Evolutionary conservation across 2,113 vertebrate genomes (phyloP), one percentile per base, ranked within the genome.

Genomic region (Pterophyllum scalare): DNA sequence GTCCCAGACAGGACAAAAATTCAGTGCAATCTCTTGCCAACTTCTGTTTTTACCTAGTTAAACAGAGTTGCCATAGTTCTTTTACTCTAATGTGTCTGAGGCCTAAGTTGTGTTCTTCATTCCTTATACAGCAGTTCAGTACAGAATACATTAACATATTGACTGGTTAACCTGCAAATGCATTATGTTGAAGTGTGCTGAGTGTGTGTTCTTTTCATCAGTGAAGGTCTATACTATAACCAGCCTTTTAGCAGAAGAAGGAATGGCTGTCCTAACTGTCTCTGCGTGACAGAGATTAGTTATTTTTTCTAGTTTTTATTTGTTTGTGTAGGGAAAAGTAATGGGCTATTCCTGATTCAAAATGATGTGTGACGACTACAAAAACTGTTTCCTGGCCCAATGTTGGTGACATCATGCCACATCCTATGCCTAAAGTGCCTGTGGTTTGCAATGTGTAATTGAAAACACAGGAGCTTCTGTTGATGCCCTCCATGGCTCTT

Each of bases 351-450:
- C 43, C 17, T 77, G 7, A 64, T 59, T 43, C 38, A 75, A 76
- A 77, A 61, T 72, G 78, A 72, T 43, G 70, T 87, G 54, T 58
- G 62, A 83, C 7, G 15, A 87, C 46, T 72, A 2, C 40, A 20
- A 22, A 89, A 92, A 83, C 84, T 77, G 91, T 90, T 89, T 90
- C 88, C 92, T 81, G 81, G 75, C 84, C 80, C 77, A 77, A 61
- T 67, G 85, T 65, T 38, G 80, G 80, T 95, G 95, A 95, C 92
- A 91, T 91, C 93, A 93, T 91, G 65, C 83, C 82, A 84, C 89
- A 87, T 91, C 87, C 85, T 77, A 65, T 40, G 82, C 38, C 81
- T 57, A 7, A 82, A 80, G 79, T 83, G 59, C 77, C 82, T 91
- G 89, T 81, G 87, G 80, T 88, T 85, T 79, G 78, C 90, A 83